phyloP scores from a whole-genome alignment of 2,888 invertebrate genomes.

The Drepana falcataria region DNA sequence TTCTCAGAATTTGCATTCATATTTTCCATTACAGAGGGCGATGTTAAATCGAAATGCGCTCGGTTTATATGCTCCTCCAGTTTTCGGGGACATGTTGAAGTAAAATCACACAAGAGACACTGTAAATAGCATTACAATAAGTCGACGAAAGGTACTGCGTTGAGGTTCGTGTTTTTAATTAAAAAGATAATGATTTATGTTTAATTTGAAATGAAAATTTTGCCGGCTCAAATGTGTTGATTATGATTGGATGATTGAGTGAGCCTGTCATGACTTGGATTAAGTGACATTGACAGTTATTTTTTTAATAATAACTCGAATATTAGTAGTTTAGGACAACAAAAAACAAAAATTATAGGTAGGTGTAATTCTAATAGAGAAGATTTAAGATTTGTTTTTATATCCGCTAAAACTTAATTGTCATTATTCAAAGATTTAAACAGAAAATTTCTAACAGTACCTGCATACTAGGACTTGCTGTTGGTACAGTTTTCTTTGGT shows the following conservation, averaged over 20 bases:
- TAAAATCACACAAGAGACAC: constrained; percentile 89
- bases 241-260: neutral
- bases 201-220: constrained; percentile 7
- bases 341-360: too few species aligned
- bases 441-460: constrained; percentile 23
- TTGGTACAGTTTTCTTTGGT: constrained; percentile 66
- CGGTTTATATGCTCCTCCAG: constrained; percentile 91
- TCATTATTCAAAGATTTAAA: too few species aligned
- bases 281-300: neutral
- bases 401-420: too few species aligned
- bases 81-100: constrained; percentile 84
- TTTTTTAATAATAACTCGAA: too few species aligned
- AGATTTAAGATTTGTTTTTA: too few species aligned
- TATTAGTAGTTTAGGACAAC: too few species aligned
- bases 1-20: constrained; percentile 56
- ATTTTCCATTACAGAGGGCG: constrained; percentile 80
- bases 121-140: constrained; percentile 43
- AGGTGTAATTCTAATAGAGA: too few species aligned
- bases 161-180: too few species aligned
- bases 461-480: constrained; percentile 71
- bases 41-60: constrained; percentile 89
- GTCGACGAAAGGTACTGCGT: too few species aligned
- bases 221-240: constrained; percentile 11
- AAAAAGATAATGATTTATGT: neutral
- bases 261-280: neutral